Base-by-base conservation (phyloP, 1,140 invertebrate species). In the Euura lappo region DNA sequence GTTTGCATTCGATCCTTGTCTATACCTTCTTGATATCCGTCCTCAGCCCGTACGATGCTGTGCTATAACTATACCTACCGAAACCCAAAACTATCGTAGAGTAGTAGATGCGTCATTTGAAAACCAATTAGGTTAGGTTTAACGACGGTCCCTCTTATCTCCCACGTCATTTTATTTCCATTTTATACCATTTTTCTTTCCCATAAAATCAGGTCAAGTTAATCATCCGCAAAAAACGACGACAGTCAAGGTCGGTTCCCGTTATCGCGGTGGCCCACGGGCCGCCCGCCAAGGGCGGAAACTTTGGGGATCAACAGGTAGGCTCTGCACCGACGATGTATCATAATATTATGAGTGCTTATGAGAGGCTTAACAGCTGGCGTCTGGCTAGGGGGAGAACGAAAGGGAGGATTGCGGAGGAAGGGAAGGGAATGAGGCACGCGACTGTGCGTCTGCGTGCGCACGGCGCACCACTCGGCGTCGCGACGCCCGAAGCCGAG, bases 321-420 rank as follows among this genome's bases (percentile, higher is more conserved):
- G 51, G 28, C 28, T 28, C 28, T 28, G 28, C 51, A 60, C 8
- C 51, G 10, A 60, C 51, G 51, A 60, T 60, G 51, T 60, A 60
- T 60, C 51, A 60, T 60, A 60, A 60, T 60, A 60, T 60, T 60
- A 60, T 60, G 51, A 60, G 51, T 60, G 51, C 51, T 60, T 60
- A 60, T 60, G 51, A 60, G 51, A 60, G 51, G 51, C 51, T 60
- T 60, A 60, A 60, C 51, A 60, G 51, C 51, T 60, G 51, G 51
- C 51, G 51, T 28, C 28, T 28, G 28, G 28, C 28, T 28, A 28
- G 28, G 28, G 28, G 28, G 28, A 28, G 28, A 28, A 28, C 28
- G 28, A 28, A 28, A 28, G 28, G 28, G 28, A 28, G 28, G 28
- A 28, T 28, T 28, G 28, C 28, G 1, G 28, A 28, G 28, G 28